These are phyloP conservation scores for Lordiphosa collinella DNA, from an alignment of 1,140 invertebrate genomes.

Conservation along the genomic window DNA sequence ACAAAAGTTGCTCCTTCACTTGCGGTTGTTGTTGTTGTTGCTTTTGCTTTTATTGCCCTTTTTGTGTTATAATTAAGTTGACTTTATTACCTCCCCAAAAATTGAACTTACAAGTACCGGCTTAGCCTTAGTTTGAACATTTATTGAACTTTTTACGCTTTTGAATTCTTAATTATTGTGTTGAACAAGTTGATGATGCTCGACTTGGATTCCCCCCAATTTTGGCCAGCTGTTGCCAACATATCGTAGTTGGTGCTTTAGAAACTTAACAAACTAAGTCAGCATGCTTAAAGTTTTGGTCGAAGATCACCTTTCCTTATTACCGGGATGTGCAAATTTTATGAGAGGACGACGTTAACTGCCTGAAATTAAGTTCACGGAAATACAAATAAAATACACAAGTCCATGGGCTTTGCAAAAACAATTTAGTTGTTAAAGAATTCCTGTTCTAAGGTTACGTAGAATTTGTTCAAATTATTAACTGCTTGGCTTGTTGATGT, in stretches of 20 bases:
- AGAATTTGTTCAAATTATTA: too few species aligned
- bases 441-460: too few species aligned
- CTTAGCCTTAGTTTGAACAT: conserved; percentile 34
- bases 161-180: conserved; percentile 66
- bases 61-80: conserved; percentile 60
- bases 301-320: too few species aligned
- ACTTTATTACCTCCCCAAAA: conserved; percentile 54
- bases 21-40: conserved; percentile 12
- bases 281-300: conserved; percentile 21
- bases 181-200: conserved; percentile 28
- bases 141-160: conserved; percentile 64
- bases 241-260: conserved; percentile 1
- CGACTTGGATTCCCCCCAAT: not conserved
- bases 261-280: not conserved
- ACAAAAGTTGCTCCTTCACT: conserved; percentile 50
- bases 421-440: too few species aligned
- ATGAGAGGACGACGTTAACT: too few species aligned
- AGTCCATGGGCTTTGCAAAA: too few species aligned
- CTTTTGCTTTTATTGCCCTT: conserved; percentile 21
- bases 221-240: conserved; percentile 10
- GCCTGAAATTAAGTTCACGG: too few species aligned
- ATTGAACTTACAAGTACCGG: conserved; percentile 46
- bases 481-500: too few species aligned
- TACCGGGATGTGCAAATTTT: too few species aligned
- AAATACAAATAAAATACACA: too few species aligned